A percentile compares a stretch with the other conserved stretches of the same genome.
These are phyloP conservation scores for Morbakka virulenta DNA, from an alignment of 30 jellyfish, hydroid and myxozoan species.

Conservation along the genomic window DNA sequence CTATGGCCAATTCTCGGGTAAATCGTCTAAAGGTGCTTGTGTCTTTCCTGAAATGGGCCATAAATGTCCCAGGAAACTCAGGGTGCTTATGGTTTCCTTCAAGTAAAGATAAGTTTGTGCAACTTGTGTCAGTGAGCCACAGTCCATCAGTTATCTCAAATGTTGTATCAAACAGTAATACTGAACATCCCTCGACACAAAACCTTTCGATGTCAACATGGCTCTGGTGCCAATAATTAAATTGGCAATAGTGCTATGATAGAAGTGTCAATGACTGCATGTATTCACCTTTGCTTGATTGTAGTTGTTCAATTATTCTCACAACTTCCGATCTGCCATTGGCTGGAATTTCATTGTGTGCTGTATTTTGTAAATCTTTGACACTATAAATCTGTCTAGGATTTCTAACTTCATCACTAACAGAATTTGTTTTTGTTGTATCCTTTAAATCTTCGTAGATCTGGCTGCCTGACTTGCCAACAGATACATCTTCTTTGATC, in stretches of 20 bases:
- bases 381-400: neutral
- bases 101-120: conserved; percentile 16
- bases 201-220: conserved; percentile 17
- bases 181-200: conserved; percentile 2
- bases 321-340: too few species aligned
- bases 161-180: conserved; percentile 8
- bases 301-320: neutral
- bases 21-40: conserved; percentile 16
- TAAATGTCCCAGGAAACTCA: conserved; percentile 37
- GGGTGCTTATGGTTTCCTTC: conserved; percentile 26
- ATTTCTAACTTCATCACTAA: neutral
- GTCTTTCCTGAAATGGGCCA: conserved; percentile 47
- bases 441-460: neutral
- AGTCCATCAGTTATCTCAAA: conserved; percentile 2
- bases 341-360: too few species aligned
- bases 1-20: conserved; percentile 9
- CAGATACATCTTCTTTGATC: neutral
- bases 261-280: neutral
- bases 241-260: conserved; percentile 2
- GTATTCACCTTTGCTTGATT: neutral
- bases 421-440: neutral
- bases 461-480: neutral
- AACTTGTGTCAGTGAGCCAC: conserved; percentile 15
- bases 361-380: neutral
- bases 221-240: conserved; percentile 13